Evolutionary conservation across 2,113 vertebrate genomes (phyloP), one percentile per base, ranked within the genome.

Genomic region (Picathartes gymnocephalus): DNA sequence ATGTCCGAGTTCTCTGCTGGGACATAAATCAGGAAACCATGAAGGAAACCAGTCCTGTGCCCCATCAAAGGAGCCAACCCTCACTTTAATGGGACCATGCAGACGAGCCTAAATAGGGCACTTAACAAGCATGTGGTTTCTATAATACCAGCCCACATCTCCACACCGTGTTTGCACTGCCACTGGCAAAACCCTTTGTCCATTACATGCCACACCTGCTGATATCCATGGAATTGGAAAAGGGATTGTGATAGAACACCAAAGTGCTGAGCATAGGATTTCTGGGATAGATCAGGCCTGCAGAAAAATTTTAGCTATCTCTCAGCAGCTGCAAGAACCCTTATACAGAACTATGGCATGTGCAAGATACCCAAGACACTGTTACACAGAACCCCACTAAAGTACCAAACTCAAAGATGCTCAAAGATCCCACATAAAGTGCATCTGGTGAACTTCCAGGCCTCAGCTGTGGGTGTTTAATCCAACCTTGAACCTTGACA

Each of bases 11-110:
- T 93, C 83, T 97, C 66, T 97, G 95, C 96, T 97, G 80, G 81
- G 58, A 97, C 97, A 98, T 98, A 99, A 98, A 98, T 99, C 98
- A 98, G 97, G 88, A 96, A 97, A 95, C 87, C 98, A 95, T 95
- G 97, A 96, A 97, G 97, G 96, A 97, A 97, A 97, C 83, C 93
- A 87, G 94, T 92, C 97, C 97, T 22, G 61, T 95, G 95, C 96
- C 93, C 92, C 95, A 97, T 97, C 97, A 97, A 97, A 98, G 96
- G 65, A 94, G 77, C 86, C 78, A 79, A 76, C 37, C 15, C 84
- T 96, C 2, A 5, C 61, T 93, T 97, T 95, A 85, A 60, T 57
- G 87, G 93, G 92, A 53, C 79, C 81, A 95, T 31, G 96, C 95
- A 95, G 50, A 69, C 86, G 53, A 72, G 76, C 71, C 87, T 71